phyloP scores from a whole-genome alignment of 2,888 invertebrate species.

The Drosophila nr. perissopoda region DNA sequence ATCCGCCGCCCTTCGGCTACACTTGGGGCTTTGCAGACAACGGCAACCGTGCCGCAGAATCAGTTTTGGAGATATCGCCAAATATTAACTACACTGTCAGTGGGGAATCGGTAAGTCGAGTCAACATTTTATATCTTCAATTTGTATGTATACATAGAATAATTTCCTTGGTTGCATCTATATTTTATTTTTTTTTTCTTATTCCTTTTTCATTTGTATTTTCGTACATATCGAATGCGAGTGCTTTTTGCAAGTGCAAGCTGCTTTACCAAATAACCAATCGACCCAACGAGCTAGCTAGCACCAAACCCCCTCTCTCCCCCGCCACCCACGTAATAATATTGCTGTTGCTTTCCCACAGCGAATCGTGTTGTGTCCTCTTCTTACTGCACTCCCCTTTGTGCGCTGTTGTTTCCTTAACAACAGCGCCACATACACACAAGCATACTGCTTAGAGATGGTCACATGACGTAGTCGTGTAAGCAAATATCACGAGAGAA shows the following conservation, averaged over 20 bases:
- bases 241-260: constrained; percentile 72
- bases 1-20: constrained; percentile 85
- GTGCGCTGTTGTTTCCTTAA: constrained; percentile 53
- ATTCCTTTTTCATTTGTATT: constrained; percentile 43
- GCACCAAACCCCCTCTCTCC: constrained; percentile 20
- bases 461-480: constrained; percentile 26
- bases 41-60: constrained; percentile 83
- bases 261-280: constrained; percentile 72
- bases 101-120: constrained; percentile 85
- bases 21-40: constrained; percentile 85
- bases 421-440: constrained; percentile 71
- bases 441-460: constrained; percentile 51
- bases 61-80: constrained; percentile 85
- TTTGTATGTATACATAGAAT: constrained; percentile 60
- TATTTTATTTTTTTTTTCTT: constrained; percentile 41
- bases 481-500: constrained; percentile 16
- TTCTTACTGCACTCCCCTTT: constrained; percentile 35
- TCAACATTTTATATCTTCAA: constrained; percentile 23
- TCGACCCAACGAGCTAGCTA: constrained; percentile 60
- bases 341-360: constrained; percentile 79
- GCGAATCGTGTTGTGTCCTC: constrained; percentile 79
- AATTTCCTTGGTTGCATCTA: constrained; percentile 63
- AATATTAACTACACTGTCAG: constrained; percentile 85
- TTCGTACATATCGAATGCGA: constrained; percentile 50
- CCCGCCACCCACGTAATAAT: constrained; percentile 63